phyloP scores from a whole-genome alignment of 1,140 invertebrate genomes.

The Zophobas morio region DNA sequence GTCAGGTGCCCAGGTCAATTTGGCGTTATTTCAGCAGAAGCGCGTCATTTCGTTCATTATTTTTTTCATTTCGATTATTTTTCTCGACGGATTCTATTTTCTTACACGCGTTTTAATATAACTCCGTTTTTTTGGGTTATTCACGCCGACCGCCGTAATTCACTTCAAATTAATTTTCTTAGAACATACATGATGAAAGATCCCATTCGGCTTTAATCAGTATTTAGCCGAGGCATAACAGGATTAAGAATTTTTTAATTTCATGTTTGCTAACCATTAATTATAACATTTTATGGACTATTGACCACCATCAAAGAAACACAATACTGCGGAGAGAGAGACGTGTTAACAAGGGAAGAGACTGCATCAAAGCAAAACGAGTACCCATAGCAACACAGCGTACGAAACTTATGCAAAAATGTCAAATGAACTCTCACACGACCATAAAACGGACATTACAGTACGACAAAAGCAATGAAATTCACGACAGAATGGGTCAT shows the following conservation, averaged over 20 bases:
- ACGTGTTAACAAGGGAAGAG: not conserved
- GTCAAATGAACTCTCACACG: too few species aligned
- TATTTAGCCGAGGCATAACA: conserved; percentile 21
- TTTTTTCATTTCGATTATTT: not conserved
- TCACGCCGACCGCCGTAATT: conserved; percentile 7
- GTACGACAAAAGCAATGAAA: too few species aligned
- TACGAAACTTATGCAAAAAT: too few species aligned
- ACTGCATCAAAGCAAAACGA: not conserved
- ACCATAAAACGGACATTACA: too few species aligned
- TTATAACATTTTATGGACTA: conserved; percentile 24
- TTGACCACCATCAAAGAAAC: conserved; percentile 13
- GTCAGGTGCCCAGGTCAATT: not conserved
- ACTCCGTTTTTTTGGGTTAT: not conserved
- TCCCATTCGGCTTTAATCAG: conserved; percentile 13
- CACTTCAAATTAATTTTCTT: conserved; percentile 25
- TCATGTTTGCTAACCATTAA: conserved; percentile 34
- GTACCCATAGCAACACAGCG: too few species aligned
- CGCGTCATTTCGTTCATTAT: not conserved
- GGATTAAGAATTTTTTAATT: conserved; percentile 41
- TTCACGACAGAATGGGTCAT: too few species aligned
- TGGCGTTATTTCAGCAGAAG: not conserved
- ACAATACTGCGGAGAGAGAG: not conserved
- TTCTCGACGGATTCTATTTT: too few species aligned
- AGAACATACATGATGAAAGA: conserved; percentile 36
- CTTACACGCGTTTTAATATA: not conserved